A percentile compares a stretch with the other conserved stretches of the same genome.
Conservation (phyloP, 2,797 vertebrate genomes). For the Nannoperca obscura region DNA sequence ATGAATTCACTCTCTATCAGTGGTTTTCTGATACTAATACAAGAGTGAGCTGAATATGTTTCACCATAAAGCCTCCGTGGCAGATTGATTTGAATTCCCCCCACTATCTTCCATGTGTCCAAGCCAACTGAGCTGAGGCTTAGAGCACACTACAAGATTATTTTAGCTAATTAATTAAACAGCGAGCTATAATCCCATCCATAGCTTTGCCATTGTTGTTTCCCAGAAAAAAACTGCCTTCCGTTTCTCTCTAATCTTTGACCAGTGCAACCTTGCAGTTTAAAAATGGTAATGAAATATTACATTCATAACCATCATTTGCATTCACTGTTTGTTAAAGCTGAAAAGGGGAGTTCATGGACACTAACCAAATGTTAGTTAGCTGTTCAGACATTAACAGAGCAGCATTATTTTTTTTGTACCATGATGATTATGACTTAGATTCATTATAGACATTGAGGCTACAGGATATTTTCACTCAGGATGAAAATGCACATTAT, state of each 20-base stretch:
- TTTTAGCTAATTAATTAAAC: constrained; percentile 65
- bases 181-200: constrained; percentile 47
- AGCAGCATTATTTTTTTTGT: constrained; percentile 29
- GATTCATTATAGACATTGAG: constrained; percentile 17
- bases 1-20: constrained; percentile 32
- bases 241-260: constrained; percentile 30
- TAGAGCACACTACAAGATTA: constrained; percentile 50
- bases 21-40: constrained; percentile 26
- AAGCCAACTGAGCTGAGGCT: constrained; percentile 45
- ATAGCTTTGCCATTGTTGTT: constrained; percentile 12
- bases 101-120: constrained; percentile 43
- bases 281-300: constrained; percentile 1
- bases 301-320: not conserved
- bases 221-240: constrained; percentile 16
- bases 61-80: constrained; percentile 38
- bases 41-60: constrained; percentile 41
- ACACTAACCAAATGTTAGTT: not conserved
- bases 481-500: constrained; percentile 32
- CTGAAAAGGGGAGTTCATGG: constrained; percentile 3
- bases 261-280: not conserved
- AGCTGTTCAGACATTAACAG: constrained; percentile 26
- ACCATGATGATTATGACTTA: not conserved
- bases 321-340: not conserved
- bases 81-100: constrained; percentile 57
- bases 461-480: constrained; percentile 21